phyloP scores from a whole-genome alignment of 2,888 invertebrate genomes.

The Chirona hameri region DNA sequence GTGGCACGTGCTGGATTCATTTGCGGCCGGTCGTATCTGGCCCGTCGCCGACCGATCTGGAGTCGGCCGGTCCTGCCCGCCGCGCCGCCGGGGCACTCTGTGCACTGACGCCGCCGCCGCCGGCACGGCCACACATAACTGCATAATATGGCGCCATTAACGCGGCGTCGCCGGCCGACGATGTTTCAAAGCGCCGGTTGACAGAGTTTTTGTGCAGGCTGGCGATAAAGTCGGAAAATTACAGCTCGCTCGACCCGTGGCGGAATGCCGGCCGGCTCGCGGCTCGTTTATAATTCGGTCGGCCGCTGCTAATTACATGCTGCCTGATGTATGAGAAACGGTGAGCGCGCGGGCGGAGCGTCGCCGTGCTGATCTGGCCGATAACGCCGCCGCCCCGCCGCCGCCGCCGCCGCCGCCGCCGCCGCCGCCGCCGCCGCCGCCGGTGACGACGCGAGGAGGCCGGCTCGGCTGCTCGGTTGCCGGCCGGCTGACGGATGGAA shows the following conservation, averaged over 20 bases:
- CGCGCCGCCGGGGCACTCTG: not conserved
- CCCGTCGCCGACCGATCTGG: not conserved
- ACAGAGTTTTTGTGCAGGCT: conserved; percentile 24
- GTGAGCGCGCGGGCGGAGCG: not conserved
- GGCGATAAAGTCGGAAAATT: conserved; percentile 23
- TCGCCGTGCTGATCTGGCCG: not conserved
- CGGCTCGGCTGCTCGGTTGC: not conserved
- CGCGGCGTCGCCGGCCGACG: not conserved
- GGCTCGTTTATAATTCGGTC: conserved; percentile 6
- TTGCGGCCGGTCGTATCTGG: not conserved
- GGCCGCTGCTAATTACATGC: conserved; percentile 5
- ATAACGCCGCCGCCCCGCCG: not conserved
- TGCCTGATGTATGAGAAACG: conserved; percentile 13
- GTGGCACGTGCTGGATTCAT: not conserved
- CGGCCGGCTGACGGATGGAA: conserved; percentile 4
- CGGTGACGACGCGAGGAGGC: not conserved
- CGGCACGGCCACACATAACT: not conserved
- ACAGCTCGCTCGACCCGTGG: not conserved
- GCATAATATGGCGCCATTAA: not conserved
- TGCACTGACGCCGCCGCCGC: not conserved
- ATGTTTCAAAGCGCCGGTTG: conserved; percentile 5
- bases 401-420: no score
- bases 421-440: not conserved
- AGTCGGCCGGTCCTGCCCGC: not conserved
- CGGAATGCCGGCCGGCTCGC: conserved; percentile 2